Evolutionary conservation across 2,113 vertebrate species (phyloP).

Genomic region (Cavia porcellus): DNA sequence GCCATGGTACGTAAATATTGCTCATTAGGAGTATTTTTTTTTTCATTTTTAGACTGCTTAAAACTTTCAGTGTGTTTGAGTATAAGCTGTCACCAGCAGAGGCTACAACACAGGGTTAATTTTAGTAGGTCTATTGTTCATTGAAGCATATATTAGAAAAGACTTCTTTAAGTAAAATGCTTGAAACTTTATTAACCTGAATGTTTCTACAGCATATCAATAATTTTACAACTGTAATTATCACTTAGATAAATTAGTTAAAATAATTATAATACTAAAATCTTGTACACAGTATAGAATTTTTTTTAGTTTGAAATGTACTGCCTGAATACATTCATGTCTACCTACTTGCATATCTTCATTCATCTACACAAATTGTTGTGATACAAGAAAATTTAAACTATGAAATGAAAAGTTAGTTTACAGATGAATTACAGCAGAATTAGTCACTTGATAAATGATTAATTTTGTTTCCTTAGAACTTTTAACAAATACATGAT

Average conservation of each 20-base stretch:
- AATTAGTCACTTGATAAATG: neutral
- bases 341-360: neutral
- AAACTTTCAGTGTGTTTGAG: neutral
- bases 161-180: neutral
- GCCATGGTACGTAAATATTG: neutral
- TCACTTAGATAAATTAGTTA: neutral
- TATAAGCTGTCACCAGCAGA: neutral
- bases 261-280: neutral
- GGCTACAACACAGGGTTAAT: neutral
- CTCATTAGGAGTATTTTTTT: neutral
- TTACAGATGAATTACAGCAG: neutral
- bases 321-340: neutral
- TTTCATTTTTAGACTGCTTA: neutral
- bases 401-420: neutral
- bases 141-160: neutral
- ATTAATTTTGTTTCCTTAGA: neutral
- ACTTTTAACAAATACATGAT: neutral
- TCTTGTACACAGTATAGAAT: neutral
- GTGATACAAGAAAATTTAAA: neutral
- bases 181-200: neutral
- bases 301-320: constrained; percentile 15
- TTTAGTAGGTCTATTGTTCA: neutral
- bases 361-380: neutral
- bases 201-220: neutral
- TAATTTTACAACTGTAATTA: neutral